A percentile compares a stretch with the other conserved stretches of the same genome.
Evolutionary conservation across 1,140 invertebrate genomes (phyloP).

Genomic region (Trachelipus rathkii): DNA sequence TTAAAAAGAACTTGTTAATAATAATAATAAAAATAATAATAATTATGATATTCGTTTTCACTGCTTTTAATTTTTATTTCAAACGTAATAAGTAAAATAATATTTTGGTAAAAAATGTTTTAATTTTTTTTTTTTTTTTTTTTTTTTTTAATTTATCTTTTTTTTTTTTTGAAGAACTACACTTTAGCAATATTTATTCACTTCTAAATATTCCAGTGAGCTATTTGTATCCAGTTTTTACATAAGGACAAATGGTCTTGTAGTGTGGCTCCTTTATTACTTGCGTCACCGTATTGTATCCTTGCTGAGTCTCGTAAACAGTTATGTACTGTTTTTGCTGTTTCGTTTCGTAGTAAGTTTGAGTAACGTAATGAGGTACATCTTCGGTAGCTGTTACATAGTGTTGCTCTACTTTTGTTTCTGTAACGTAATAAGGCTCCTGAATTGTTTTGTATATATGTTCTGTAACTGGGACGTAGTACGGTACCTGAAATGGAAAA

Average conservation of each 20-base stretch:
- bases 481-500: constrained; percentile 34
- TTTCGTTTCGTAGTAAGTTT: constrained; percentile 38
- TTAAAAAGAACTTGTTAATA: no score
- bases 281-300: constrained; percentile 41
- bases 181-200: no score
- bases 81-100: no score
- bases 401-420: constrained; percentile 45
- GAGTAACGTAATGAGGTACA: constrained; percentile 44
- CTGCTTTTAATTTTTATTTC: no score
- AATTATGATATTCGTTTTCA: no score
- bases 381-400: constrained; percentile 43
- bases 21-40: no score
- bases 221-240: constrained; percentile 28
- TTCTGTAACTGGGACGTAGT: constrained; percentile 43
- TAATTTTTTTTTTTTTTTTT: no score
- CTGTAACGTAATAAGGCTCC: constrained; percentile 45
- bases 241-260: constrained; percentile 40
- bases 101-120: no score
- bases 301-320: constrained; percentile 43
- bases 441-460: constrained; percentile 44
- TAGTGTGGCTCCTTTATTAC: constrained; percentile 38
- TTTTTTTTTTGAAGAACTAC: no score
- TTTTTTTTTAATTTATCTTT: no score
- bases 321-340: constrained; percentile 43
- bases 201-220: no score